Conservation (phyloP, 1,140 invertebrate species). For the Trachymyrmex cornetzi region DNA sequence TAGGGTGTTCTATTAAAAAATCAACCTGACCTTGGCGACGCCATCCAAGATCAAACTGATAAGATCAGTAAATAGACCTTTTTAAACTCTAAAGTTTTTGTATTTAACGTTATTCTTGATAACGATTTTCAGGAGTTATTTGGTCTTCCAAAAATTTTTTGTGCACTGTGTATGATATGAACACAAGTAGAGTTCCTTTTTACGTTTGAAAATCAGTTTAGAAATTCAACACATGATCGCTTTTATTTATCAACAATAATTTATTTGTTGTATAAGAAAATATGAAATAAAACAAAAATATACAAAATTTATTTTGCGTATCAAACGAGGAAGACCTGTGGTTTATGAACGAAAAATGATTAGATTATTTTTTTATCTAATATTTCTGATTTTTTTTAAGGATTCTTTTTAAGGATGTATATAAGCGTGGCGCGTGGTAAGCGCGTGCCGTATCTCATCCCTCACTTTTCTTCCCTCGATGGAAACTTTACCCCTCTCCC, state of each 20-base stretch:
- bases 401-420: neutral
- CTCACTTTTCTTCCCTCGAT: neutral
- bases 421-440: neutral
- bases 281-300: neutral
- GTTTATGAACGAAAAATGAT: neutral
- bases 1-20: too few relatives aligned
- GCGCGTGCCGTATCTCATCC: slow-evolving; percentile 29
- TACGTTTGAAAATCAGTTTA: too few relatives aligned
- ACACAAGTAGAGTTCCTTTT: too few relatives aligned
- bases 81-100: too few relatives aligned
- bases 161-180: too few relatives aligned
- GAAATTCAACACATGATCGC: neutral
- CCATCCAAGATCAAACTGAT: too few relatives aligned
- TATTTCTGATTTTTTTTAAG: neutral
- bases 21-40: too few relatives aligned
- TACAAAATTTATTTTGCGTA: neutral
- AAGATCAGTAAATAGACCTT: too few relatives aligned
- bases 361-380: neutral
- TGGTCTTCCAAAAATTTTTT: too few relatives aligned
- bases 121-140: too few relatives aligned
- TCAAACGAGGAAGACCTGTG: too few relatives aligned
- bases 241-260: neutral
- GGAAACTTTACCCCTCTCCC: slow-evolving; percentile 50
- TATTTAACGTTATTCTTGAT: too few relatives aligned
- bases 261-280: neutral